Percentiles rank a stretch among this genome's conserved stretches.
These are phyloP conservation scores for Gymnothorax reevesii DNA, from an alignment of 2,797 vertebrate species.

Conservation along the genomic window DNA sequence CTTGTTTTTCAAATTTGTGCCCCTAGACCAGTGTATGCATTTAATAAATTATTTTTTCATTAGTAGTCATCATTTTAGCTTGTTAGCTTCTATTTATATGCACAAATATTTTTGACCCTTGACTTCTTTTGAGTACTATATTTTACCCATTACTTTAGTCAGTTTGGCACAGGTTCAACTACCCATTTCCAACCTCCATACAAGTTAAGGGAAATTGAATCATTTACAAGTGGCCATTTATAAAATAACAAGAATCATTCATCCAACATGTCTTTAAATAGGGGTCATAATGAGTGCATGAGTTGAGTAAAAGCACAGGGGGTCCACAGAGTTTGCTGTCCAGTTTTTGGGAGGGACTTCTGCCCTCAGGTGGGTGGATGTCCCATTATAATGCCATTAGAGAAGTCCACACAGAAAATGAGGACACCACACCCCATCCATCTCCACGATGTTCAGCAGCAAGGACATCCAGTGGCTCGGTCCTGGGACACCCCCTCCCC, in stretches of 20 bases:
- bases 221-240: neutral
- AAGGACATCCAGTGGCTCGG: constrained; percentile 47
- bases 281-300: neutral
- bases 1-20: too few relatives aligned
- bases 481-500: constrained; percentile 29
- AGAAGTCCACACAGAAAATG: constrained; percentile 60
- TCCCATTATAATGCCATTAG: constrained; percentile 68
- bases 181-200: neutral
- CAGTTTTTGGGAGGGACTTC: constrained; percentile 1
- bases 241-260: neutral
- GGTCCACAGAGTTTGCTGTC: neutral
- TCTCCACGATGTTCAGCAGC: constrained; percentile 52
- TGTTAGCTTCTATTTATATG: too few relatives aligned
- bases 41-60: too few relatives aligned
- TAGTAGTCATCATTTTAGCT: too few relatives aligned
- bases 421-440: constrained; percentile 60
- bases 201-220: neutral
- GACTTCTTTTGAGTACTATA: neutral
- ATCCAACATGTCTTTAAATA: neutral
- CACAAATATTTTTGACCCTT: too few relatives aligned
- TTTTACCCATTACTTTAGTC: neutral
- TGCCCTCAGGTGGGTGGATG: constrained; percentile 41
- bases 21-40: too few relatives aligned
- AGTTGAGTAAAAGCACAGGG: neutral
- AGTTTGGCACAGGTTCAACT: neutral